Evolutionary conservation across 2,113 vertebrate genomes (phyloP).

Genomic region (Tachycineta bicolor): DNA sequence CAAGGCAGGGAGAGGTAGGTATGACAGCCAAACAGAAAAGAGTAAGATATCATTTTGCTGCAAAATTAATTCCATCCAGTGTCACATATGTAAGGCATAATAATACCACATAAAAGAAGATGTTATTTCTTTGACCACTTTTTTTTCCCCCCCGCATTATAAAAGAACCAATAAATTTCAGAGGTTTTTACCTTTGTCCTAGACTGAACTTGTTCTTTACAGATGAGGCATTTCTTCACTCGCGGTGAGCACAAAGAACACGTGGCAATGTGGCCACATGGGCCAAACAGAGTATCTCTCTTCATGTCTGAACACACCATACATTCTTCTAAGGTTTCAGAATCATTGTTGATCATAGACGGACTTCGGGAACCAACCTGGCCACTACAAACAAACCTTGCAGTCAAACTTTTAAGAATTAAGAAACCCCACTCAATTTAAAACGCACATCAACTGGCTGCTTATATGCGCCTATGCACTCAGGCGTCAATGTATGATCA

Average conservation of each 20-base stretch:
- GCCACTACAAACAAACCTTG: conserved; percentile 77
- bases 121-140: neutral
- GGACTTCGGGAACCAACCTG: conserved; percentile 96
- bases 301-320: conserved; percentile 99
- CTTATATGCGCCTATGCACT: neutral
- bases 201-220: conserved; percentile 98
- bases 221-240: conserved; percentile 99
- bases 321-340: conserved; percentile 96
- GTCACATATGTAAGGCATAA: neutral
- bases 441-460: neutral
- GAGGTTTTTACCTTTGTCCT: conserved; percentile 89
- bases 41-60: neutral
- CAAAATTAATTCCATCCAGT: neutral
- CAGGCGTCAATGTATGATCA: neutral
- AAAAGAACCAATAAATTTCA: neutral
- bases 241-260: conserved; percentile 98
- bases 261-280: conserved; percentile 97
- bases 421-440: neutral
- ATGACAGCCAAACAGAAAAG: neutral
- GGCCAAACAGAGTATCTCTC: conserved; percentile 97
- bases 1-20: neutral
- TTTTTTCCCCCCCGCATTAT: neutral
- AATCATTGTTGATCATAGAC: conserved; percentile 93
- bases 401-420: neutral
- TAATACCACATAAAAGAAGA: neutral